These are phyloP conservation scores for Anastrepha obliqua DNA, from an alignment of 1,140 invertebrate genomes.

Conservation along the genomic window DNA sequence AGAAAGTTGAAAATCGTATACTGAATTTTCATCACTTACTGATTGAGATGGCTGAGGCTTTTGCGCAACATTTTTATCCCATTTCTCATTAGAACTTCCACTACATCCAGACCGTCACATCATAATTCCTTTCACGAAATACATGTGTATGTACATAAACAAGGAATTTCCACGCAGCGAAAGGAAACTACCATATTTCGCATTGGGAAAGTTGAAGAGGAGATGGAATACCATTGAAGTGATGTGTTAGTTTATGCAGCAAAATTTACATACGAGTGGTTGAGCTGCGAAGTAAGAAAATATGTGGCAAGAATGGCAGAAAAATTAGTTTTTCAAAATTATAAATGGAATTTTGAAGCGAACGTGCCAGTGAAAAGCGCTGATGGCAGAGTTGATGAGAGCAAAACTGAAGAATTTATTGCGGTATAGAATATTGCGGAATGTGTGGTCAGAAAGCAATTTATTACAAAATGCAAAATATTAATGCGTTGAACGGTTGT, in stretches of 20 bases:
- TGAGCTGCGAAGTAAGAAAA: constrained; percentile 33
- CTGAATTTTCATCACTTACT: not conserved
- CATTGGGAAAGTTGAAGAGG: no score
- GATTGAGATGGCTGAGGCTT: not conserved
- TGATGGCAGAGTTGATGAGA: constrained; percentile 10
- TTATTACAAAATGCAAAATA: constrained; percentile 35
- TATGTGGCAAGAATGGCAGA: constrained; percentile 26
- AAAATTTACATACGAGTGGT: constrained; percentile 11
- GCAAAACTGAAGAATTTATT: constrained; percentile 33
- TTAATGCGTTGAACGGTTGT: constrained; percentile 4
- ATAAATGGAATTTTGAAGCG: constrained; percentile 27
- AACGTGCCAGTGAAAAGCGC: not conserved
- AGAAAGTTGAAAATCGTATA: not conserved
- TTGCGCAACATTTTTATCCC: not conserved
- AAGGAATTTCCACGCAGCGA: not conserved
- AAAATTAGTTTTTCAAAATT: constrained; percentile 46
- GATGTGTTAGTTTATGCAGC: not conserved
- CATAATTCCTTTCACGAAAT: not conserved
- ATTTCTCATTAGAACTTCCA: not conserved
- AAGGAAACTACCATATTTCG: not conserved
- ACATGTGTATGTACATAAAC: not conserved
- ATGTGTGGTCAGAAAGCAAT: constrained; percentile 3
- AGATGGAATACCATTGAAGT: not conserved
- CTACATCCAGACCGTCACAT: not conserved
- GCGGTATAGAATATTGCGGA: not conserved